Base-by-base conservation (phyloP, 2,797 vertebrate species). In the Neomorphus geoffroyi region DNA sequence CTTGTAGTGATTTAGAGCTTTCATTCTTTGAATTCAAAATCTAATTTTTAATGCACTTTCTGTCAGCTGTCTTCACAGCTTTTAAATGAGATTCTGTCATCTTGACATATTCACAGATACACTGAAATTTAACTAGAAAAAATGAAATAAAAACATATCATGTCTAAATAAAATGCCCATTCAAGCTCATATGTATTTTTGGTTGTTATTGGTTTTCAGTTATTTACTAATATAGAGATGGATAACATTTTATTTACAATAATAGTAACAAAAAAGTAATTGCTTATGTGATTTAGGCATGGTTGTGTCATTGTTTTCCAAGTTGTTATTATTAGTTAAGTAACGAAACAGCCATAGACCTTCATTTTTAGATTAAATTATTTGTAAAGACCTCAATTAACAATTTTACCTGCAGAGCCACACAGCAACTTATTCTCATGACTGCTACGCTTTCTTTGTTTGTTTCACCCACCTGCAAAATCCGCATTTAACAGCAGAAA, bases 21-120 rank as follows among this genome's bases (percentile, higher is more conserved):
- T 97, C 96, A 97, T 97, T 98, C 96, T 97, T 97, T 90, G 95
- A 98, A 98, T 98, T 97, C 96, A 97, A 98, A 97, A 98, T 97
- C 96, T 98, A 96, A 98, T 98, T 98, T 98, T 98, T 98, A 98
- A 98, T 97, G 96, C 91, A 97, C 93, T 98, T 97, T 97, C 96
- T 98, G 97, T 98, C 98, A 97, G 97, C 95, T 98, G 96, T 98
- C 97, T 98, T 98, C 96, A 96, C 95, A 88, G 97, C 80, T 97
- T 97, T 97, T 96, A 98, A 98, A 98, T 97, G 95, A 98, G 96
- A 97, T 98, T 97, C 97, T 98, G 97, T 98, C 98, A 97, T 97
- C 95, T 95, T 97, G 97, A 98, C 96, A 97, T 93, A 96, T 92
- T 97, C 91, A 77, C 77, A 97, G 97, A 97, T 97, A 97, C 95